Conservation (phyloP, 2,888 invertebrate species). For the Leptopilina syphax region DNA sequence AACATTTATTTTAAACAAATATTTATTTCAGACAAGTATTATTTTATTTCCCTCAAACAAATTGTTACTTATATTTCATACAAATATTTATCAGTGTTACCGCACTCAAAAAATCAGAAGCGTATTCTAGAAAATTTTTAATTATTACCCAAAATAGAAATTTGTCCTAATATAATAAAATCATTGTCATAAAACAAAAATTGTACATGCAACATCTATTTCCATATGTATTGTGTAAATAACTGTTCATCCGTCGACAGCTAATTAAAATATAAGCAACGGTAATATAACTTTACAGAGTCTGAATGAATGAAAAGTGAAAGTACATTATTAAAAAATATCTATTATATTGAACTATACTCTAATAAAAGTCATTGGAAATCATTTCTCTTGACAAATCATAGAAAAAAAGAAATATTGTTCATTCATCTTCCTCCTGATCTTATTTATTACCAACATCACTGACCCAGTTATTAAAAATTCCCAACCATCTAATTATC, state of each 20-base stretch:
- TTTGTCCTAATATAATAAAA: too few species aligned
- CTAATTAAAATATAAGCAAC: conserved; percentile 4
- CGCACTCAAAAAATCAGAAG: too few species aligned
- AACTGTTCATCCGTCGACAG: background rate
- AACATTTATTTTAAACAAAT: too few species aligned
- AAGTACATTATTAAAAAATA: background rate
- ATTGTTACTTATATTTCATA: too few species aligned
- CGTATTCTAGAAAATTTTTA: too few species aligned
- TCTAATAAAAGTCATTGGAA: background rate
- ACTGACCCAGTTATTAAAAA: conserved; percentile 5
- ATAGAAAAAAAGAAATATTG: background rate
- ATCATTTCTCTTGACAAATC: background rate
- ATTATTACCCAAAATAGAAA: too few species aligned
- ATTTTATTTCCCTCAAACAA: too few species aligned
- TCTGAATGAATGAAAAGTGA: conserved; percentile 6
- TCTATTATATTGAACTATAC: background rate
- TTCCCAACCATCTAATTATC: too few species aligned
- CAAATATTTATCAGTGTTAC: too few species aligned
- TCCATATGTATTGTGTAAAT: background rate
- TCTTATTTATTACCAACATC: background rate
- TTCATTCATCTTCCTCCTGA: background rate
- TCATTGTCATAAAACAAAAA: too few species aligned
- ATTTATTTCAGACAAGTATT: too few species aligned
- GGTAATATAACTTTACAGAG: background rate
- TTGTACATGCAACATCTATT: background rate